Evolutionary conservation across 1,140 invertebrate species (phyloP), one percentile per base, ranked within the genome.

Genomic region (Hermatobates lingyangjiaoensis): DNA sequence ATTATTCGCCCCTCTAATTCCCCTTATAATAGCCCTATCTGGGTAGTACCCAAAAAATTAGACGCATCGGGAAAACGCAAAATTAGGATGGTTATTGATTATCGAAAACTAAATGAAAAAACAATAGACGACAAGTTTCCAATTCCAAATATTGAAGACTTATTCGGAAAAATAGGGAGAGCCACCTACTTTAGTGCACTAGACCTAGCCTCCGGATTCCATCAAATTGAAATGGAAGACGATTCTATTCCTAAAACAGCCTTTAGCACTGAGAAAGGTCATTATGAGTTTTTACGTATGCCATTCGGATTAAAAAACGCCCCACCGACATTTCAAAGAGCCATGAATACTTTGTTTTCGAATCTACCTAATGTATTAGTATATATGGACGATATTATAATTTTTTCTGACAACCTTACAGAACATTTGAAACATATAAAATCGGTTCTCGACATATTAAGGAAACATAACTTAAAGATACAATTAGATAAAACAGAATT

Each of bases 401-500:
- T 69, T 4, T 69, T 59, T 44, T 56, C 57, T 2, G 54, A 45
- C 15, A 60, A 59, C 20, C 51, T 70, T 26, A 56, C 64, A 51
- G 50, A 64, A 59, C 62, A 51, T 21, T 4, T 21, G 45, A 4
- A 10, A 65, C 48, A 47, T 55, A 48, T 66, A 28, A 45, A 46
- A 45, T 51, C 61, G 50, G 61, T 71, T 3, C 67, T 70, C 40
- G 30, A 60, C 7, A 53, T 57, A 51, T 50, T 72, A 12, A 55
- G 60, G 40, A 27, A 63, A 53, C 44, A 60, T 52, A 64, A 64
- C 40, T 56, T 72, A 30, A 68, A 69, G 59, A 28, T 70, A 24
- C 62, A 71, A 58, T 64, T 63, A 0, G 60, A 62, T 15, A 71
- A 72, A 59, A 71, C 67, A 50, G 58, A 66, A 50, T 72, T 72